Conservation (phyloP, 2,113 vertebrate genomes). For the Myrmecobius fasciatus region DNA sequence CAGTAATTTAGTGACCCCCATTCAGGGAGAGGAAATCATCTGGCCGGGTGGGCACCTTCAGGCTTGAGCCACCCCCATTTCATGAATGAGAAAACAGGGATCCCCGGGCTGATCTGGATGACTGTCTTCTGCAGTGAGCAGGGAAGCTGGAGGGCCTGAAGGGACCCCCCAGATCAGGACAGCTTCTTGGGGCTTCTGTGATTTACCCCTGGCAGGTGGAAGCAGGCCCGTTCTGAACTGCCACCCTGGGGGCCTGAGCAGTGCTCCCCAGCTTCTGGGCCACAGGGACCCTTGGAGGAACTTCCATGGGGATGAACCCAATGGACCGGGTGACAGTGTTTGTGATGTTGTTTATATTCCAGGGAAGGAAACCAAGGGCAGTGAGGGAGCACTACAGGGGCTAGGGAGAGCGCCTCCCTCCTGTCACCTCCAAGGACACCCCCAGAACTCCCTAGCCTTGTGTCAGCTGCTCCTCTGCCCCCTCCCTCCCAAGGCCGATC, state of each 20-base stretch:
- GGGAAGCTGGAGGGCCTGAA: neutral
- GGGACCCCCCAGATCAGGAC: neutral
- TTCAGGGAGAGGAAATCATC: neutral
- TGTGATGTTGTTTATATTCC: neutral
- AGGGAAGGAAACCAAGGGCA: neutral
- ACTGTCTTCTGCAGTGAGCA: neutral
- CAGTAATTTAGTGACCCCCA: neutral
- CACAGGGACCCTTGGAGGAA: neutral
- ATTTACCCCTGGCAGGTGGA: no score
- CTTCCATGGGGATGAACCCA: neutral
- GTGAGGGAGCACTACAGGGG: neutral
- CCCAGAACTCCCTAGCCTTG: neutral
- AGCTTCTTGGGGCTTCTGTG: no score
- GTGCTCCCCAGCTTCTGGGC: neutral
- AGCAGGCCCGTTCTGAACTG: neutral
- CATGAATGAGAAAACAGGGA: neutral
- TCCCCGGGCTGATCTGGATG: neutral
- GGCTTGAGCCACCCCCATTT: neutral
- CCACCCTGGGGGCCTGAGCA: no score
- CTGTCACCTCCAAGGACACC: neutral
- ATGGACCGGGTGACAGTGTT: neutral
- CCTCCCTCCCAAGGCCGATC: neutral
- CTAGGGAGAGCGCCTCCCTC: no score
- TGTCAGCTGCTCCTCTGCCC: neutral
- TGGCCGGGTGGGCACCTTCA: no score